A percentile compares a stretch with the other conserved stretches of the same genome.
Evolutionary conservation across 2,797 vertebrate species (phyloP).

Genomic region (Esox masquinongy): DNA sequence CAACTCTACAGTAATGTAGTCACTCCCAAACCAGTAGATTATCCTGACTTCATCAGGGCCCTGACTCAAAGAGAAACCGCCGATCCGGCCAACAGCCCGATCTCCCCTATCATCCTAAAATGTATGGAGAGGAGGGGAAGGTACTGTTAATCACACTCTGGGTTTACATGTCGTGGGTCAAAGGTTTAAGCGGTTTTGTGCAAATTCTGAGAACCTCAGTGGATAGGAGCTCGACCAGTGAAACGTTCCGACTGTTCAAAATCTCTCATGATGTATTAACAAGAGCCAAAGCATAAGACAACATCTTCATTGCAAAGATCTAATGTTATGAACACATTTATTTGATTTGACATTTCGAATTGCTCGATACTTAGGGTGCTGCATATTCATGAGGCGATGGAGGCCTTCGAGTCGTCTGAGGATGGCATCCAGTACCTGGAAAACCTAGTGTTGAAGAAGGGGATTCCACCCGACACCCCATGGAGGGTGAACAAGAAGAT

Average conservation of each 20-base stretch:
- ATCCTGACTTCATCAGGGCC: conserved; percentile 12
- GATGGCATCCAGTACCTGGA: conserved; percentile 13
- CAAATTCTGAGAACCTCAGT: not conserved
- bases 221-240: not conserved
- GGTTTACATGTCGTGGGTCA: not conserved
- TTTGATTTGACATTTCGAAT: not conserved
- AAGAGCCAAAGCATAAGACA: not conserved
- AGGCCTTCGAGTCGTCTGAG: not conserved
- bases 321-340: not conserved
- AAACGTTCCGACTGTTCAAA: not conserved
- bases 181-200: not conserved
- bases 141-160: not conserved
- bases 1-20: conserved; percentile 20
- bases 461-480: not conserved
- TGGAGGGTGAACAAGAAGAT: conserved; percentile 9
- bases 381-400: conserved; percentile 9
- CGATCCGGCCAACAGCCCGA: not conserved
- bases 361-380: not conserved
- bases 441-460: conserved; percentile 20
- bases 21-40: not conserved
- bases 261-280: not conserved
- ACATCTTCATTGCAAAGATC: too few species aligned
- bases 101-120: conserved; percentile 8
- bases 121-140: conserved; percentile 16
- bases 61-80: not conserved